Conservation (phyloP, 1,140 invertebrate genomes). For the Drosophila nigrodunni region DNA sequence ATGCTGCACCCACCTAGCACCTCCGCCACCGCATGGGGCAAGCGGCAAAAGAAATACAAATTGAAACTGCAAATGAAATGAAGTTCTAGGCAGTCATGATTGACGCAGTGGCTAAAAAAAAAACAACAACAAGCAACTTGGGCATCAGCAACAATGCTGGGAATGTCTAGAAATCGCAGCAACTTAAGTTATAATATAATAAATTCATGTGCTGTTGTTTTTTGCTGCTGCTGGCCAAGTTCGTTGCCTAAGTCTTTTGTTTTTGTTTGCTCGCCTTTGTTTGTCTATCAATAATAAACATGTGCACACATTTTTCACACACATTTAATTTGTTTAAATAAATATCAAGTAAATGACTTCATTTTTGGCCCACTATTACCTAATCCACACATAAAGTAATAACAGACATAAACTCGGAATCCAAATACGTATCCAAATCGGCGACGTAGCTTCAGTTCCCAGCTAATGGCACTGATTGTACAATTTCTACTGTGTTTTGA, state of each 20-base stretch:
- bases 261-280: conserved; percentile 42
- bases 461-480: conserved; percentile 71
- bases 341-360: conserved; percentile 71
- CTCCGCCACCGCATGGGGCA: conserved; percentile 39
- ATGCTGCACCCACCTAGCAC: conserved; percentile 44
- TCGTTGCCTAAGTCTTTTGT: conserved; percentile 66
- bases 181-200: conserved; percentile 66
- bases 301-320: conserved; percentile 44
- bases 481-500: conserved; percentile 54
- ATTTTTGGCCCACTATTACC: conserved; percentile 52
- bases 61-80: conserved; percentile 49
- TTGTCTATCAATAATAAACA: conserved; percentile 46
- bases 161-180: conserved; percentile 74
- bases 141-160: conserved; percentile 65
- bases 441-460: conserved; percentile 23
- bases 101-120: conserved; percentile 45
- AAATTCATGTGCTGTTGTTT: conserved; percentile 37
- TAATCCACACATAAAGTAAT: conserved; percentile 24
- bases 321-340: conserved; percentile 74
- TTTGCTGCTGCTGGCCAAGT: conserved; percentile 39
- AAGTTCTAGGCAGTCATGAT: conserved; percentile 57
- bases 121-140: neutral
- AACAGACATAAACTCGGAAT: conserved; percentile 8
- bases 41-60: conserved; percentile 29
- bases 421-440: neutral